A percentile compares a stretch with the other conserved stretches of the same genome.
These are phyloP conservation scores for Thaumetopoea pityocampa DNA, from an alignment of 1,140 invertebrate species.

Conservation along the genomic window DNA sequence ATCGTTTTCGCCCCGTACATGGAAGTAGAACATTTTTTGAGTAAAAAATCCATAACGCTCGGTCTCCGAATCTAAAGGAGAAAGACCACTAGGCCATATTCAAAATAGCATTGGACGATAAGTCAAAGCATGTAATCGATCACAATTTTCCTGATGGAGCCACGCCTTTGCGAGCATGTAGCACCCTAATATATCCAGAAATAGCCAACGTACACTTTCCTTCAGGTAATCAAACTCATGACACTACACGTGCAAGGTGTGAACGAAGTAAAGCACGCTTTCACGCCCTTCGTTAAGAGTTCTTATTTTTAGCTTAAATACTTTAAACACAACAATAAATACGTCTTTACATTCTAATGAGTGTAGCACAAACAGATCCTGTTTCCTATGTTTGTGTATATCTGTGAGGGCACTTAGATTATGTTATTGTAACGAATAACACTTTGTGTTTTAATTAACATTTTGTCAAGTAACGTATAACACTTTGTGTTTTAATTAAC, in stretches of 20 bases:
- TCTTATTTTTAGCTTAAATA: constrained; percentile 52
- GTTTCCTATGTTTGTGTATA: constrained; percentile 3
- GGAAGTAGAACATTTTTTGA: too few species aligned
- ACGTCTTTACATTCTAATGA: constrained; percentile 46
- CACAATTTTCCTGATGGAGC: too few species aligned
- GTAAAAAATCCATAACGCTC: too few species aligned
- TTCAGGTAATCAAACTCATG: constrained; percentile 55
- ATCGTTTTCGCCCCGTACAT: too few species aligned
- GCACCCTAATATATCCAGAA: constrained; percentile 40
- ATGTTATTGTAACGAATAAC: constrained; percentile 8
- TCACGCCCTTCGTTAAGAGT: constrained; percentile 41
- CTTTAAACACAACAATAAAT: constrained; percentile 49
- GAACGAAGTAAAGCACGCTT: constrained; percentile 51
- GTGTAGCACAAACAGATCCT: constrained; percentile 16
- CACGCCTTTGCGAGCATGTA: too few species aligned
- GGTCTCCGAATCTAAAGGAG: too few species aligned
- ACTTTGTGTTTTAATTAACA: constrained; percentile 10
- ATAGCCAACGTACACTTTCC: constrained; percentile 38
- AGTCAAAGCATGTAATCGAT: too few species aligned
- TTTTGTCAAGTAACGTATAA: too few species aligned
- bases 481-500: too few species aligned
- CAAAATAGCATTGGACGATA: too few species aligned
- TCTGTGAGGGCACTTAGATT: constrained; percentile 4
- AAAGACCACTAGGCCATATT: too few species aligned
- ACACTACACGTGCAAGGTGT: constrained; percentile 65